Evolutionary conservation across 2,797 vertebrate genomes (phyloP), one percentile per base, ranked within the genome.

Genomic region (Molossus alvarezi): DNA sequence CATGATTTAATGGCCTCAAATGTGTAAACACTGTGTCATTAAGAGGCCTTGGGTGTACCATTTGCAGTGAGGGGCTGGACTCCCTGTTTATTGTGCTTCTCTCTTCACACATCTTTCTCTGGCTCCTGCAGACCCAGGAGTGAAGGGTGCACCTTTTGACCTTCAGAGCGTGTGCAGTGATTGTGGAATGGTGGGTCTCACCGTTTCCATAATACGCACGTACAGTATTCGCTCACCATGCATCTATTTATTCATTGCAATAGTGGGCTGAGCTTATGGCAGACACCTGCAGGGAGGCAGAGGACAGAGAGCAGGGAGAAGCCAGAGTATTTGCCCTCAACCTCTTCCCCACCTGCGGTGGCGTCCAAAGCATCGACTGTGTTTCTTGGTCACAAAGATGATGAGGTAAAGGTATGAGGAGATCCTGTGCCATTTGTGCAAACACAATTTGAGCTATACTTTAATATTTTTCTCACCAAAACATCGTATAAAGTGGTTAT

Each of bases 121-220:
- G 62, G 71, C 10, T 87, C 95, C 91, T 95, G 45, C 88, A 95
- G 85, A 88, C 10, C 25, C n/a, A 18, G 23, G 33, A 10, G 23
- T 85, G n/a, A 94, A 57, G n/a, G 23, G 11, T 67, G 5, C 53
- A 41, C 15, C 3, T 53, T 62, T n/a, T 72, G 27, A 85, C 23
- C 79, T 71, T 89, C 51, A 81, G 27, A 92, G 93, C 57, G 5
- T 73, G 5, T 67, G n/a, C 15, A 65, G 23, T 57, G 33, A 76
- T 75, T 69, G 7, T 60, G 37, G 3, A 45, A 83, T 77, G 9
- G 15, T 72, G 29, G 13, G 8, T 87, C 33, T 33, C 29, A 6
- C 41, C 41, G 41, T 45, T 45, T 45, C 41, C 41, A 45, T 45
- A 45, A 45, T 18, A n/a, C 0, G 81, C 81, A 6, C 9, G 41